Evolutionary conservation across 2,113 vertebrate genomes (phyloP), one percentile per base, ranked within the genome.

Genomic region (Jacana jacana): DNA sequence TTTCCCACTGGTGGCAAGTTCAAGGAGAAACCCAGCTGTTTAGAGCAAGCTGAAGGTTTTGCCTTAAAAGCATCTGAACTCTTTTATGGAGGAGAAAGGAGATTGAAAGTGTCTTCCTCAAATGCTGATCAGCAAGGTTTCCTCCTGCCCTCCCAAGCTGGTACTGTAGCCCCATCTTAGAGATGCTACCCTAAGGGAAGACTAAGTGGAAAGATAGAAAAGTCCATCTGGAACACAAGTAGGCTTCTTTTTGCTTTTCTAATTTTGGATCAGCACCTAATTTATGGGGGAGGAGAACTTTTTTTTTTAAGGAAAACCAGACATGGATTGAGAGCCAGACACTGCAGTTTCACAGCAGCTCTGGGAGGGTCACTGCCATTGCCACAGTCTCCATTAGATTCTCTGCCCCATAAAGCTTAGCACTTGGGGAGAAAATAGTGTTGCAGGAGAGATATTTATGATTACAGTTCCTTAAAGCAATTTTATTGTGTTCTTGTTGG

Each of bases 381-480:
- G 54, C 77, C 61, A 7, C 49, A 22, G 23, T 6, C 76, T 81
- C 35, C 4, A 2, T 57, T 58, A 71, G 33, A 64, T 81, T 39
- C 8, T n/a, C 11, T 39, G 42, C 7, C 20, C 39, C 68, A 15
- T 25, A 37, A 57, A 88, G 33, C 71, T 57, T 48, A 39, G 80
- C 58, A 11, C 42, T 31, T 68, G 71, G 46, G n/a, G 25, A 82
- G 58, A n/a, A 88, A 65, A 69, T 48, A 10, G 12, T 0, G 2
- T 57, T 80, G 49, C 52, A 57, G 80, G 58, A 83, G 44, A 60
- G 16, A 48, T 44, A 44, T 93, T 95, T 93, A 94, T 95, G 71
- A 88, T 94, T 94, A 85, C 52, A 86, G 25, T 81, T 66, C 76
- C 90, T 95, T 93, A 95, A 95, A 96, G 71, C 86, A 54, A 46